Base-by-base conservation (phyloP, 1,140 invertebrate genomes). In the Mya arenaria region DNA sequence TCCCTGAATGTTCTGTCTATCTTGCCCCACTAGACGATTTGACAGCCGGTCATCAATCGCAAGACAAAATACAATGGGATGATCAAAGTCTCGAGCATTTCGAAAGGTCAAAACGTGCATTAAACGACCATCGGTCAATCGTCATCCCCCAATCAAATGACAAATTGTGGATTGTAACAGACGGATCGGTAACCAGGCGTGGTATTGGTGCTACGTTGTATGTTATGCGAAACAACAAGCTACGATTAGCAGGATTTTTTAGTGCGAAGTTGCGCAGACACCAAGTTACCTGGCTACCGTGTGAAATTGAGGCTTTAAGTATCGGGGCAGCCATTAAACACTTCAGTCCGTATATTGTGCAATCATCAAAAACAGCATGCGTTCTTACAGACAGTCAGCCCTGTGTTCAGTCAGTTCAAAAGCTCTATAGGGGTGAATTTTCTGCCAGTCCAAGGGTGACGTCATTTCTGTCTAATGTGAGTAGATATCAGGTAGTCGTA, bases 381-480 rank as follows among this genome's bases (percentile, higher is more conserved):
- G 56, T 87, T 15, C 62, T 85, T 19, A 87, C 85, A 30, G 81
- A 86, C 63, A 85, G 81, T 81, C 66, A 83, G 34, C 73, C 82
- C 17, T 84, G 85, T 25, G 82, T 82, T 1, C 77, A 84, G 39
- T 75, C 82, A 0, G 39, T 60, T 39, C 10, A 56, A 13, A 86
- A 84, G 62, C 32, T 84, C 5, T 78, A 58, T 63, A 30, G 71
- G 4, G 82, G 82, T 8, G 72, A 86, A 39, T 86, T 86, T 44
- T 84, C 83, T 17, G 39, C 71, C 2, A 84, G 82, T 69, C 72
- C 83, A 1, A 30, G 83, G 23, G 83, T 86, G 15, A 71, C 68
- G 10, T 75, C 85, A 34, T 84, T 84, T 39, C 58, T 86, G 19
- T 86, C 83, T 3, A 62, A 41, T 5, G 72, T 73, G 0, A 82